Base-by-base conservation (phyloP, 2,888 invertebrate genomes). In the Drosophila borborema region DNA sequence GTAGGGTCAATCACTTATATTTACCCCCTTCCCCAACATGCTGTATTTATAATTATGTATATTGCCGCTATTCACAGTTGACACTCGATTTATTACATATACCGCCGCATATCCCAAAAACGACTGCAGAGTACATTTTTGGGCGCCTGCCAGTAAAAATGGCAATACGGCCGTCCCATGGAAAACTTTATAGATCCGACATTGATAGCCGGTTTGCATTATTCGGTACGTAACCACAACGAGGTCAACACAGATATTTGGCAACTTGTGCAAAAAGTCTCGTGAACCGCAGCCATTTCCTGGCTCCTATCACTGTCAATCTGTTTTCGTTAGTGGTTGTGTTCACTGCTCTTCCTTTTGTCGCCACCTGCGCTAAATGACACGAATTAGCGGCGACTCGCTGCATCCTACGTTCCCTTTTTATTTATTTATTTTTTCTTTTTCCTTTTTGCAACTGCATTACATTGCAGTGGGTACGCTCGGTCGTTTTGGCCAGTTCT, bases 261-360 rank as follows among this genome's bases (percentile, higher is more conserved):
- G 62, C 62, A 83, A 74, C 70, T 74, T 74, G 45, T 45, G 58
- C 20, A 58, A 58, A 67, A 49, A 43, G 49, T 56, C 46, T 65
- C 53, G 55, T 51, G 66, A 76, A 70, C 86, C 67, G 60, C 64
- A 65, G 59, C 75, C 89, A 82, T 85, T 87, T 88, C 89, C 87
- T 90, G 89, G 74, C 78, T 72, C 53, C 86, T 89, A 89, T 89
- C 90, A 76, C 74, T 84, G 89, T 84, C 90, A 91, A 90, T 90
- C 91, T 90, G 84, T 65, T 75, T 56, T 67, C 63, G 51, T 58
- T 64, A 43, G 46, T 66, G 40, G 55, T 60, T 67, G 54, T 59
- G 58, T 20, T 34, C 59, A 62, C 64, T 81, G 60, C 72, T 72
- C 75, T 77, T 75, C 77, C 72, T 76, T 74, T 74, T 87, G 85